Evolutionary conservation across 1,140 invertebrate genomes (phyloP), one percentile per base, ranked within the genome.

Genomic region (Drosophila mojavensis): DNA sequence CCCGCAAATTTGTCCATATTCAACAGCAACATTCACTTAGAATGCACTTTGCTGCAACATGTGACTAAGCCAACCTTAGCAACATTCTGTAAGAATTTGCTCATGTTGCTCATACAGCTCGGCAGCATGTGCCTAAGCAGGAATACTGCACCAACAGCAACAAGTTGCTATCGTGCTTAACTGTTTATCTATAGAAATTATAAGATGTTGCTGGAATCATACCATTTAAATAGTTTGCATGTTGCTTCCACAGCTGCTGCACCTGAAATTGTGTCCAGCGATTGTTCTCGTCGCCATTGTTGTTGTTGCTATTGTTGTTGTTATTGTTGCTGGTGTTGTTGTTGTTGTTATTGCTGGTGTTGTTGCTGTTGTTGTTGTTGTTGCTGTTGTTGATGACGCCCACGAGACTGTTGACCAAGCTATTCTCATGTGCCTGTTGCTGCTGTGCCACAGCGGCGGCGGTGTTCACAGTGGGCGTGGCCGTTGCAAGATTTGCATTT

Each of bases 221-320:
- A 92, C 92, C 92, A 64, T 92, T 92, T 45, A 92, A 75, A 65
- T 92, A 92, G 56, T 90, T 89, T n/a, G 92, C 92, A 70, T 92
- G 91, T 81, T 92, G 91, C 76, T 92, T 89, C 91, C 91, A 92
- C 65, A 92, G 70, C 63, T 92, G 91, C 78, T 92, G 91, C 78
- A 92, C 91, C 79, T 92, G 91, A 78, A 92, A 92, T 65, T 92
- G 91, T 51, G 91, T 92, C 91, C 91, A 92, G 39, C 91, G 91
- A 77, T 78, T 92, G 74, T 77, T 90, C 30, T 92, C 91, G 11
- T 92, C 90, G 47, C 47, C 48, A n/a, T 59, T 62, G 20, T 72
- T 68, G 58, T 63, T 78, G 48, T 56, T 81, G 33, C 54, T 81
- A 10, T 41, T 75, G 20, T 47, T 90, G 10, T 60, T 90, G 13